Base-by-base conservation (phyloP, 2,888 invertebrate species). In the Cabera pusaria region DNA sequence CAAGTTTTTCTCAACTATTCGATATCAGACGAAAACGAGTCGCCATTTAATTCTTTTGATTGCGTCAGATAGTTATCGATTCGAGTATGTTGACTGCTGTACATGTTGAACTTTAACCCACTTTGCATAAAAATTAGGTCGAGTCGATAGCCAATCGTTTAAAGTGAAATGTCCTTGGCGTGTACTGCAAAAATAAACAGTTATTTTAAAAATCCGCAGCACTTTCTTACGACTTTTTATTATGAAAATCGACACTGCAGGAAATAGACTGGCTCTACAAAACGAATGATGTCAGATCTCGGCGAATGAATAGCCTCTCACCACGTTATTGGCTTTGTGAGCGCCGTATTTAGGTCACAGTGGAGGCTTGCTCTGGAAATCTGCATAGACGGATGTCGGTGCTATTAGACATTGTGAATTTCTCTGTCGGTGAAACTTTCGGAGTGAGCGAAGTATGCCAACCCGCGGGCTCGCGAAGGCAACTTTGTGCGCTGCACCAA, bases 341-440 rank as follows among this genome's bases (percentile, higher is more conserved):
- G 54, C 64, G 58, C 63, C 65, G 50, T 78, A 84, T 84, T 83
- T 84, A 79, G 85, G 81, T 80, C 80, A 73, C 57, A 61, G 67
- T 74, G 74, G 72, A 81, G 77, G 76, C 71, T 78, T 72, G 83
- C 78, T 85, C 84, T 84, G 84, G 82, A 83, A 86, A 86, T 86
- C 84, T 85, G 84, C 86, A 85, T 86, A 85, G 82, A 84, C 85
- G 86, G 86, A 86, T 85, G 84, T 83, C 53, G 72, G 78, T 70
- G 78, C 76, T 78, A 81, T 83, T 84, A 84, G 79, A 82, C 80
- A 81, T 80, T 78, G 82, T 81, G 72, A 75, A 77, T 86, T 86
- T 88, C 87, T 86, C 85, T 79, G 76, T 75, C 64, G 82, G 83
- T 77, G 86, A 86, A 88, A 87, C 86, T 83, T 84, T 84, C 74